These are phyloP conservation scores for Menidia beryllina DNA, from an alignment of 2,113 vertebrate genomes.

Conservation along the genomic window DNA sequence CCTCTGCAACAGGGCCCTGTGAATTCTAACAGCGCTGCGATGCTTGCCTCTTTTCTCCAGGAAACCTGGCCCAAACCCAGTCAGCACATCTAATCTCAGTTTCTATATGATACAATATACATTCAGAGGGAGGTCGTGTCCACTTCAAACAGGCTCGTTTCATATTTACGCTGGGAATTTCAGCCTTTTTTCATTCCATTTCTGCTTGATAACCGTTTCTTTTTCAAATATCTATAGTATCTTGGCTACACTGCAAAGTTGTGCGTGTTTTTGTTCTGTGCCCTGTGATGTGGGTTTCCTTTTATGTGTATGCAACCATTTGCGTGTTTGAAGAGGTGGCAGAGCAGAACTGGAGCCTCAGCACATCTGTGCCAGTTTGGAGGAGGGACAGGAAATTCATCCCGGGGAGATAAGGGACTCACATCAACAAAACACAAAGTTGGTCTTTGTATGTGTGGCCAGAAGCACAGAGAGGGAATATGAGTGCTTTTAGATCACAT, in stretches of 20 bases:
- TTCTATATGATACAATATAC: slow-evolving; percentile 23
- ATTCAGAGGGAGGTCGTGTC: slow-evolving; percentile 2
- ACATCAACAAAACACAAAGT: slow-evolving; percentile 73
- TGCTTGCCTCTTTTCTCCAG: slow-evolving; percentile 69
- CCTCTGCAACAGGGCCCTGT: slow-evolving; percentile 73
- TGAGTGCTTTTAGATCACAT: slow-evolving; percentile 21
- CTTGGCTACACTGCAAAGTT: accelerated
- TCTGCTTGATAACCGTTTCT: neutral
- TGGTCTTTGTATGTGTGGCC: slow-evolving; percentile 64
- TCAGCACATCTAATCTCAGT: slow-evolving; percentile 6
- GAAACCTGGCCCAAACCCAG: slow-evolving; percentile 57
- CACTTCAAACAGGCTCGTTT: neutral
- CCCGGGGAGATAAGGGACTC: slow-evolving; percentile 59
- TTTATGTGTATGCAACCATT: slow-evolving; percentile 1
- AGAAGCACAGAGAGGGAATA: slow-evolving; percentile 36
- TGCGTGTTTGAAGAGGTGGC: slow-evolving; percentile 29
- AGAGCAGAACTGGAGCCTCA: slow-evolving; percentile 22
- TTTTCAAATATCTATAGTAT: neutral
- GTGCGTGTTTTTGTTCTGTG: no score
- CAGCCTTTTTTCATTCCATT: neutral
- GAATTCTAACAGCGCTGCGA: slow-evolving; percentile 78
- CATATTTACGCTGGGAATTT: neutral
- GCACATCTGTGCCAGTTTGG: slow-evolving; percentile 59
- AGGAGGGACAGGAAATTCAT: slow-evolving; percentile 69
- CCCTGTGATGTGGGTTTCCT: no score